Conservation (phyloP, 2,797 vertebrate species). For the Heliangelus exortis region DNA sequence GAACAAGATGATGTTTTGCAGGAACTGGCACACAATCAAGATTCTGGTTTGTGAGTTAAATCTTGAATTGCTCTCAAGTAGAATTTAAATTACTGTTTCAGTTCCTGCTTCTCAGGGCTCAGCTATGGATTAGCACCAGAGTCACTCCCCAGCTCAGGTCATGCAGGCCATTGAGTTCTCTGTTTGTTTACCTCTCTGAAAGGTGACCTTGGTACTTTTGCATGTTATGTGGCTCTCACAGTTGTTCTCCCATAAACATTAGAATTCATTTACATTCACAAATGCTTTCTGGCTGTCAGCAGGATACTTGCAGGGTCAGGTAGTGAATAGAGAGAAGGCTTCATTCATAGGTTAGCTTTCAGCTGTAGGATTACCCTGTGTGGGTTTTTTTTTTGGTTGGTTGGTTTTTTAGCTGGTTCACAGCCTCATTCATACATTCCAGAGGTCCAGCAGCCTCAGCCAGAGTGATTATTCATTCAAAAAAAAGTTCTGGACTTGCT, state of each 20-base stretch:
- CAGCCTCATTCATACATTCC: background rate
- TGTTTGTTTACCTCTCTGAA: background rate
- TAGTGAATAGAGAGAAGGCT: background rate
- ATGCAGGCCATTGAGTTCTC: background rate
- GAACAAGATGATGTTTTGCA: constrained; percentile 16
- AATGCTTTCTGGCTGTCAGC: background rate
- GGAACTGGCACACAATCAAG: constrained; percentile 16
- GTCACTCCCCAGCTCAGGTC: background rate
- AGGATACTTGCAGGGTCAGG: background rate
- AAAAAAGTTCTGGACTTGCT: rapidly evolving
- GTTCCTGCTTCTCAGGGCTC: background rate
- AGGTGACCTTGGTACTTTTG: background rate
- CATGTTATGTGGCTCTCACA: background rate
- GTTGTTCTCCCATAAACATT: background rate
- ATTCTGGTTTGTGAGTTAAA: constrained; percentile 4
- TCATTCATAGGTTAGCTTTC: background rate
- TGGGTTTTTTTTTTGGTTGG: background rate
- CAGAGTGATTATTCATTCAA: background rate
- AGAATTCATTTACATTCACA: background rate
- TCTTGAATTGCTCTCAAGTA: background rate
- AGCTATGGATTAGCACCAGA: background rate
- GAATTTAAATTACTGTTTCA: background rate
- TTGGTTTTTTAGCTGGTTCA: background rate
- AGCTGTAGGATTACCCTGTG: background rate
- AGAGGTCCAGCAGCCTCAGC: background rate